Conservation (phyloP, 37 sponge, comb jelly and placozoan genomes). For the Hormiphora californensis region DNA sequence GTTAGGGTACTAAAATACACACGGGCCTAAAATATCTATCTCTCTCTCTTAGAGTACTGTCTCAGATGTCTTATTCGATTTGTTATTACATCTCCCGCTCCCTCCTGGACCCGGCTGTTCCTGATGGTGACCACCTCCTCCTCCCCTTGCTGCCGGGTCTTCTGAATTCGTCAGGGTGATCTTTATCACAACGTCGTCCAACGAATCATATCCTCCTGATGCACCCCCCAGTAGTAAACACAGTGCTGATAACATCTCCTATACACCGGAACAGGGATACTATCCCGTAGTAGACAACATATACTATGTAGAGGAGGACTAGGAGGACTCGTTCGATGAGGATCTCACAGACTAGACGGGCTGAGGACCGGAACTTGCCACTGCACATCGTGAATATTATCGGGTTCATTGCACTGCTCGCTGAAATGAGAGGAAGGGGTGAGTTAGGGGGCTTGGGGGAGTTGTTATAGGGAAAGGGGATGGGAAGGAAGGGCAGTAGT, state of each 20-base stretch:
- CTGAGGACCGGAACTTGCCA: constrained; percentile 3
- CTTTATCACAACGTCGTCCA: constrained; percentile 52
- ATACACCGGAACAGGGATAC: not conserved
- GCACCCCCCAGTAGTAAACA: not conserved
- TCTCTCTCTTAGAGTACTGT: too few relatives aligned
- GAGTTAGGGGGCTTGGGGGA: too few relatives aligned
- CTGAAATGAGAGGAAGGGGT: not conserved
- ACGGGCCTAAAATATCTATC: too few relatives aligned
- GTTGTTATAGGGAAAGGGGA: too few relatives aligned
- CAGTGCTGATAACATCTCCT: not conserved
- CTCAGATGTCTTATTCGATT: too few relatives aligned
- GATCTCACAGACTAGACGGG: not conserved
- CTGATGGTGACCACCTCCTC: not conserved
- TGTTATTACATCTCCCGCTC: too few relatives aligned
- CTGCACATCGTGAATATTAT: constrained; percentile 49
- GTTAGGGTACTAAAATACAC: too few relatives aligned
- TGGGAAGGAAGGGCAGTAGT: too few relatives aligned
- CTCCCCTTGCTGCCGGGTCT: not conserved
- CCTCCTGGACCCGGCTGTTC: not conserved
- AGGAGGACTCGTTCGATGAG: not conserved
- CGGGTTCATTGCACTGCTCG: constrained; percentile 52
- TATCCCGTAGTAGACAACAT: not conserved
- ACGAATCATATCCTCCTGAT: not conserved
- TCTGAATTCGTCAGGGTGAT: constrained; percentile 39
- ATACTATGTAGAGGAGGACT: not conserved